These are phyloP conservation scores for Phoenicopterus ruber DNA, from an alignment of 2,113 vertebrate species.

Conservation along the genomic window DNA sequence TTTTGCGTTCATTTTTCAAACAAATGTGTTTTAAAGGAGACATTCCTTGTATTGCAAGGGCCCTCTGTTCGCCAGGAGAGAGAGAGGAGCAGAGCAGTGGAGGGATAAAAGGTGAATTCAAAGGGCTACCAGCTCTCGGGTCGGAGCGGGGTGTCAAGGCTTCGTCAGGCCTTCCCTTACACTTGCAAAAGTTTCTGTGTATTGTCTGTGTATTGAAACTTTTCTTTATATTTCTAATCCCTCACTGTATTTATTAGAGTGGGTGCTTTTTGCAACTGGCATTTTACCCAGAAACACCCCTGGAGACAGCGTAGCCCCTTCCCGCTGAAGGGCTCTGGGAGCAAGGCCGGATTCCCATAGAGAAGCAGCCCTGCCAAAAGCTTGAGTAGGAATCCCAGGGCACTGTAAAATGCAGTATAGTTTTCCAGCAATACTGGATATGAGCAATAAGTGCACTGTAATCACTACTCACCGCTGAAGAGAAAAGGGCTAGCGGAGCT, in stretches of 20 bases:
- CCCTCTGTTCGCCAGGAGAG: not conserved
- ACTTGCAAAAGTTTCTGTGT: not conserved
- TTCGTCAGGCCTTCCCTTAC: not conserved
- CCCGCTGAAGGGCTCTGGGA: not conserved
- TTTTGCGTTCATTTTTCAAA: slow-evolving; percentile 14
- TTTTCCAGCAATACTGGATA: not conserved
- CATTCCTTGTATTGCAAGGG: not conserved
- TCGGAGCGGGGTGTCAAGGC: rapidly evolving
- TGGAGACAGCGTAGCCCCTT: not conserved
- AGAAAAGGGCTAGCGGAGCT: not conserved
- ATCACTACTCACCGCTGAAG: not conserved
- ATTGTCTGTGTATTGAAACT: not conserved
- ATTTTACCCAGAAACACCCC: not conserved
- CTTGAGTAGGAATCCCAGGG: not conserved
- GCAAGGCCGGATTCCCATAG: not conserved
- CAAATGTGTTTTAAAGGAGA: not conserved
- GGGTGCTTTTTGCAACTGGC: not conserved
- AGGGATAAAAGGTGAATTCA: not conserved
- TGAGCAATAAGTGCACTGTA: not conserved
- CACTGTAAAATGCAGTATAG: not conserved
- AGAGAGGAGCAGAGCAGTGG: not conserved
- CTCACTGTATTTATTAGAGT: not conserved
- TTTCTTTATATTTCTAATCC: not conserved
- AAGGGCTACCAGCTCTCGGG: not conserved
- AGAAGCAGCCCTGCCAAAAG: not conserved